Percentiles rank a stretch among this genome's conserved stretches.
phyloP scores from a whole-genome alignment of 2,113 vertebrate species.

The Sorex araneus region DNA sequence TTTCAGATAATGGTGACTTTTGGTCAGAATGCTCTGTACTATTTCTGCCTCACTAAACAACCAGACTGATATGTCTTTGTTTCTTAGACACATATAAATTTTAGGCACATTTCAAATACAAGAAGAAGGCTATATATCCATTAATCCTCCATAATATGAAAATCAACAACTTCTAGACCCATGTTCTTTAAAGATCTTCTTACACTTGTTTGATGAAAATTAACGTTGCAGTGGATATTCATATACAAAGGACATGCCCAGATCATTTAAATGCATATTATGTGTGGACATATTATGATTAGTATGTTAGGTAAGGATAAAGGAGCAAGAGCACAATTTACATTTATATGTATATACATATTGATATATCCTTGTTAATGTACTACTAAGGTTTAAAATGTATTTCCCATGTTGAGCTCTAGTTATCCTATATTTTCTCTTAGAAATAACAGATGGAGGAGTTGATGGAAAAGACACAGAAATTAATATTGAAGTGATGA shows the following conservation, averaged over 20 bases:
- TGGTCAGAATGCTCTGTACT: not conserved
- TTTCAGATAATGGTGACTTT: slow-evolving; percentile 12
- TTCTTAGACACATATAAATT: not conserved
- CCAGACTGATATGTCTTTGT: not conserved
- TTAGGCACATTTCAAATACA: not conserved
- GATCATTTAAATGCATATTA: not conserved
- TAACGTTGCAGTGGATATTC: not conserved
- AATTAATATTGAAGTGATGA: slow-evolving; percentile 75
- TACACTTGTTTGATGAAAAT: slow-evolving; percentile 11
- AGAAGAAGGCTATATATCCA: not conserved
- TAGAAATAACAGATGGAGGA: slow-evolving; percentile 71
- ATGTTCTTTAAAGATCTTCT: not conserved
- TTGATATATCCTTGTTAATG: not conserved
- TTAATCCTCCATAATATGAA: not conserved
- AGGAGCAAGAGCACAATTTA: not conserved
- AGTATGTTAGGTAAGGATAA: not conserved
- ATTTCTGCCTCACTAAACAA: slow-evolving; percentile 25
- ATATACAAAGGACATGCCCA: not conserved
- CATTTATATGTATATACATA: not conserved
- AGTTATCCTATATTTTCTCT: slow-evolving; percentile 44
- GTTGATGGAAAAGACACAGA: slow-evolving; percentile 61
- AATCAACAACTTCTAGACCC: not conserved
- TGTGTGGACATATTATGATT: not conserved
- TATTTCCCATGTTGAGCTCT: not conserved
- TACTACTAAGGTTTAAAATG: not conserved